These are phyloP conservation scores for mouse (Mus musculus) DNA, from an alignment of 2,113 vertebrate genomes.

Conservation along the genomic window GRCm39 chr5:73939501-73940000, in stretches of 20 bases:
- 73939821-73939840: conserved; percentile 80
- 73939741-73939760: conserved; percentile 30
- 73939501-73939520: conserved; percentile 24
- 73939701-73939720: conserved; percentile 72
- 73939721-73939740: conserved; percentile 64
- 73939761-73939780: conserved; percentile 62
- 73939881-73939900: neutral
- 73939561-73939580: conserved; percentile 73
- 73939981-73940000: neutral
- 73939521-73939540: conserved; percentile 45
- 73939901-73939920: neutral
- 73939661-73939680: conserved; percentile 67
- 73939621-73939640: conserved; percentile 80
- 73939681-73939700: conserved; percentile 68
- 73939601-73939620: conserved; percentile 80
- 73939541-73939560: conserved; percentile 63
- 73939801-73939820: conserved; percentile 70
- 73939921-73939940: neutral
- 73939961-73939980: neutral
- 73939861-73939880: conserved; percentile 47
- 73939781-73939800: conserved; percentile 77
- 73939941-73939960: neutral
- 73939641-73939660: conserved; percentile 61
- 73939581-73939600: conserved; percentile 79
- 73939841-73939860: conserved; percentile 69